Evolutionary conservation across 2,888 invertebrate genomes (phyloP).

Genomic region (Eumacrocentrus americanus): DNA sequence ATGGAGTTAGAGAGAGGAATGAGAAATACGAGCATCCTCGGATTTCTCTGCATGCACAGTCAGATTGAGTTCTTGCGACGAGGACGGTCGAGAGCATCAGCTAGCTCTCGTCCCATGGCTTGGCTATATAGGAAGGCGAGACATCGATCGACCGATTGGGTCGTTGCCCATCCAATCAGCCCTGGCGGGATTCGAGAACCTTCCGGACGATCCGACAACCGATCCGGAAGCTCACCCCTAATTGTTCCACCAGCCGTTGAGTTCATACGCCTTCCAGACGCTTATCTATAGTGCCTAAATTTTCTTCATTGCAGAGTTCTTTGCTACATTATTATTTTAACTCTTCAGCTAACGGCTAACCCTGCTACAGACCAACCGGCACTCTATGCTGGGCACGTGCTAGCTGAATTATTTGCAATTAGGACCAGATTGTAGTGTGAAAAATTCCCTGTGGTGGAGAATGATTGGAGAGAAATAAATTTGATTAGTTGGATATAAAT

Average conservation of each 20-base stretch:
- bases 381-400: slow-evolving; percentile 29
- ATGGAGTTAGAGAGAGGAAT: slow-evolving; percentile 4
- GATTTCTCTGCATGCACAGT: slow-evolving; percentile 11
- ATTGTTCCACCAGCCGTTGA: slow-evolving; percentile 34
- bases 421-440: slow-evolving; percentile 30
- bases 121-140: slow-evolving; percentile 23
- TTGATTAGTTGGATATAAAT: too few species aligned
- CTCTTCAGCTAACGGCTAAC: too few species aligned
- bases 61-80: slow-evolving; percentile 7
- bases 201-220: slow-evolving; percentile 37
- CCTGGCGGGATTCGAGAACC: slow-evolving; percentile 31
- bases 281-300: not conserved
- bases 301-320: slow-evolving; percentile 1
- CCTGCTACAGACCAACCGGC: slow-evolving; percentile 4
- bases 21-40: slow-evolving; percentile 1
- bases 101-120: slow-evolving; percentile 5
- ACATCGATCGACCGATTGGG: slow-evolving; percentile 39
- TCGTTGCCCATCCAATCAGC: slow-evolving; percentile 40
- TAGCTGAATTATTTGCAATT: slow-evolving; percentile 31
- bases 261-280: slow-evolving; percentile 7
- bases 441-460: too few species aligned
- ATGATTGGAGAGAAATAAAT: too few species aligned
- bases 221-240: slow-evolving; percentile 39
- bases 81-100: not conserved
- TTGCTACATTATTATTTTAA: slow-evolving; percentile 8